Conservation (phyloP, 1,140 invertebrate genomes). For the Druon quercuslanigerum region DNA sequence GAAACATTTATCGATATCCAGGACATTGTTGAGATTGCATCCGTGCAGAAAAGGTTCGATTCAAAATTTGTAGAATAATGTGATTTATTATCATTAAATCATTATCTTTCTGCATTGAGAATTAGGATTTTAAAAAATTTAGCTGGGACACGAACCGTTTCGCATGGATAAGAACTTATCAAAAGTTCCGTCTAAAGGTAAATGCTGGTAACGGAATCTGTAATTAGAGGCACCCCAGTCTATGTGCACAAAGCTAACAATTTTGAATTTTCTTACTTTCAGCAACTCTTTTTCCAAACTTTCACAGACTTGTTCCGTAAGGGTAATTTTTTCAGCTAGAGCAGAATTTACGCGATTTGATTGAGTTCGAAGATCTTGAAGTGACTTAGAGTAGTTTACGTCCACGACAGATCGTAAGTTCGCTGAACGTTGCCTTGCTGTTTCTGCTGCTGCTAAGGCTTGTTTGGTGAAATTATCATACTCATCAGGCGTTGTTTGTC, state of each 20-base stretch:
- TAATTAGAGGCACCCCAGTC: neutral
- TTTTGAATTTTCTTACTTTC: constrained; percentile 66
- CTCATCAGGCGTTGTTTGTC: constrained; percentile 82
- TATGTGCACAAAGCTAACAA: neutral
- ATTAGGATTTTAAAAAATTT: neutral
- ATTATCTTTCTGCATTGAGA: neutral
- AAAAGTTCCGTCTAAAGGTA: no score
- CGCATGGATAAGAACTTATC: no score
- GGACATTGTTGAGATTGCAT: no score
- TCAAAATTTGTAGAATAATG: no score
- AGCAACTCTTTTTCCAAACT: constrained; percentile 82
- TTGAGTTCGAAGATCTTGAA: constrained; percentile 83
- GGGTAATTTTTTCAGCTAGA: constrained; percentile 80
- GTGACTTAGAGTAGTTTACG: constrained; percentile 79
- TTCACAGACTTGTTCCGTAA: constrained; percentile 80
- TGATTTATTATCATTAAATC: neutral
- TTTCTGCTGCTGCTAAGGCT: constrained; percentile 79
- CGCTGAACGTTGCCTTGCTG: constrained; percentile 79
- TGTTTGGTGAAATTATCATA: constrained; percentile 84
- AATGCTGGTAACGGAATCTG: no score
- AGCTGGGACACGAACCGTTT: neutral
- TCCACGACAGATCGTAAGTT: constrained; percentile 80
- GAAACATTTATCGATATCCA: no score
- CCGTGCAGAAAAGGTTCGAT: no score
- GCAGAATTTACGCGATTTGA: constrained; percentile 83